Base-by-base conservation (phyloP, 2,797 vertebrate genomes). In the Cottoperca gobio region DNA sequence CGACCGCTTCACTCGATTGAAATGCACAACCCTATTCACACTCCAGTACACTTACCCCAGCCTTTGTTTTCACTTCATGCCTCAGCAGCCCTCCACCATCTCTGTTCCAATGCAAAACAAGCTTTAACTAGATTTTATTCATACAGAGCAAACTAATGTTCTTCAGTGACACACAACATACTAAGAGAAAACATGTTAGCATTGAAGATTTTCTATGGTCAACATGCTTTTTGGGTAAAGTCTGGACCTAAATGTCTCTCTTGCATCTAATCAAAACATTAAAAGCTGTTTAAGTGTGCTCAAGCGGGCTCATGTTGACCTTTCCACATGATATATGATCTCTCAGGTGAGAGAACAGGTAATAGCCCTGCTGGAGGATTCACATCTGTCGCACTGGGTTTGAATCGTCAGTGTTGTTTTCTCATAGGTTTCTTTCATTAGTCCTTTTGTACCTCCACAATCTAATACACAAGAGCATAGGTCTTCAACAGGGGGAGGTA, bases 31-130 rank as follows among this genome's bases (percentile, higher is more conserved):
- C 2, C 12, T 1, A 0, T 73, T 83, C 46, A 5, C 73, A 52
- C 83, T 70, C 52, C 71, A 7, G 24, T 19, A 42, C 80, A 26
- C 60, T 45, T 40, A 12, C 64, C 37, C 55, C 45, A 5, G 57
- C 45, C 61, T 88, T 84, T 86, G 84, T 87, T 84, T 85, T 83
- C 73, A 50, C 40, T 57, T 54, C 53, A 55, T 14, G 59, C 60
- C 49, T 23, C 52, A 14, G 37, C 39, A 58, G 65, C 39, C 49
- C 40, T 8, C 45, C 45, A 6, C 54, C 63, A 10, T 61, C 85
- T 66, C 66, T 73, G 46, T 68, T 54, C 63, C 37, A 37, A 23
- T 13, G 45, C 64, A 59, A n/a, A n/a, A 26, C 21, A 33, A 53
- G 53, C 67, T 71, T 45, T 62, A 49, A 71, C 73, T 68, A 45